These are phyloP conservation scores for Grus americana DNA, from an alignment of 2,113 vertebrate genomes.

Conservation along the genomic window DNA sequence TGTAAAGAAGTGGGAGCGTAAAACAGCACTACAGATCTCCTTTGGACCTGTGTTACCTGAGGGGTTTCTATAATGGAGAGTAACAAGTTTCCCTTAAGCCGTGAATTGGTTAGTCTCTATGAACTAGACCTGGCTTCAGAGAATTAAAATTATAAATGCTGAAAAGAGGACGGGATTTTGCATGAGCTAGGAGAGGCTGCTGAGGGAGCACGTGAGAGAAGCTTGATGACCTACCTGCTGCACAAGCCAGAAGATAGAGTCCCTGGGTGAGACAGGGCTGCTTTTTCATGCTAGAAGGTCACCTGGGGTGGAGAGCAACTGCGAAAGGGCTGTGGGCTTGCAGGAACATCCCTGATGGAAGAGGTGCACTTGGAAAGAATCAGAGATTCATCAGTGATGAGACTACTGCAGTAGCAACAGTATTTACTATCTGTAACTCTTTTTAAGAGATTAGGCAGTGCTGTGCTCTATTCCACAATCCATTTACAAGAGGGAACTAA, in stretches of 20 bases:
- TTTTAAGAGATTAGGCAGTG: background rate
- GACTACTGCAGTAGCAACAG: background rate
- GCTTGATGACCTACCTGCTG: background rate
- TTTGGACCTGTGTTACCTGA: background rate
- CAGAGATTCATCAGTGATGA: background rate
- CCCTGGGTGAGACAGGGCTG: background rate
- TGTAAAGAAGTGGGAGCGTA: background rate
- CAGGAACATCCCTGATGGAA: background rate
- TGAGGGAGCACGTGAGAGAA: accelerated
- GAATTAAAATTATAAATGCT: background rate
- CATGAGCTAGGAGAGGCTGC: background rate
- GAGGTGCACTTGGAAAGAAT: background rate
- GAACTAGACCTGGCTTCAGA: background rate
- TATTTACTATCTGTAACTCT: background rate
- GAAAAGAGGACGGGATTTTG: background rate
- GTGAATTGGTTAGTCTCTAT: background rate
- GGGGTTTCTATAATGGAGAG: background rate
- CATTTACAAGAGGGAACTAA: background rate
- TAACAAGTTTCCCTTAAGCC: background rate
- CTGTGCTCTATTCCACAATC: background rate
- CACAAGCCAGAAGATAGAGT: background rate
- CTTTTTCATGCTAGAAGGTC: background rate
- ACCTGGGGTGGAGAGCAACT: background rate
- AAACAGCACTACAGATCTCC: background rate
- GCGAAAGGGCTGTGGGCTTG: background rate